Conservation (phyloP, 2,113 vertebrate genomes). For the Cyphomyrus discorhynchus region DNA sequence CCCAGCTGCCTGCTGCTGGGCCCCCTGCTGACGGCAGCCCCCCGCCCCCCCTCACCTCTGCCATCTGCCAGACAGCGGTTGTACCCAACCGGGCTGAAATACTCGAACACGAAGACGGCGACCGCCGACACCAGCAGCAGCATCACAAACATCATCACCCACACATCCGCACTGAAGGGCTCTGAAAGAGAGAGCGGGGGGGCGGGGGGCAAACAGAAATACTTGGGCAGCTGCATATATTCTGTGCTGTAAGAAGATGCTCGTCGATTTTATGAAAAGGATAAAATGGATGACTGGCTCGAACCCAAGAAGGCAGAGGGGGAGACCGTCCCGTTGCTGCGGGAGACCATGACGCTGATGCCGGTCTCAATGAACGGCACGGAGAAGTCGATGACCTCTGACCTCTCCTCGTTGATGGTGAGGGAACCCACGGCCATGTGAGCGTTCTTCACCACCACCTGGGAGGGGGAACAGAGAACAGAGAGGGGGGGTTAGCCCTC, state of each 20-base stretch:
- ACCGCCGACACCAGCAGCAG: slow-evolving; percentile 92
- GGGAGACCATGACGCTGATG: slow-evolving; percentile 98
- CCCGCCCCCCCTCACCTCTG: slow-evolving; percentile 71
- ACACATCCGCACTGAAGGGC: slow-evolving; percentile 97
- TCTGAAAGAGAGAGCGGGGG: slow-evolving; percentile 60
- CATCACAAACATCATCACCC: slow-evolving; percentile 99
- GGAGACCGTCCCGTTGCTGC: slow-evolving; percentile 97
- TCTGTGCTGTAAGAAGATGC: background rate
- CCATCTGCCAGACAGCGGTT: slow-evolving; percentile 98
- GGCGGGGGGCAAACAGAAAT: background rate
- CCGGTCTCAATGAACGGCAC: slow-evolving; percentile 97
- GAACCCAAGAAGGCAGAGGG: slow-evolving; percentile 96
- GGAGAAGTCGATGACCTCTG: slow-evolving; percentile 96
- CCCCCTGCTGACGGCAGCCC: background rate
- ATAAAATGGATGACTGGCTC: slow-evolving; percentile 16
- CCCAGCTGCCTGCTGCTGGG: background rate
- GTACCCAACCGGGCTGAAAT: slow-evolving; percentile 98
- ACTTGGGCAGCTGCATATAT: background rate
- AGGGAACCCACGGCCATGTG: slow-evolving; percentile 97
- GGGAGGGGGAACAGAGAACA: background rate
- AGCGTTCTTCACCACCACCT: slow-evolving; percentile 94
- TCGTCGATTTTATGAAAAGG: background rate
- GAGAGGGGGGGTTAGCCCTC: background rate
- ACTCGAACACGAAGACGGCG: slow-evolving; percentile 94
- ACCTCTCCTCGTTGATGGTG: slow-evolving; percentile 95